Evolutionary conservation across 2,888 invertebrate species (phyloP), one percentile per base, ranked within the genome.

Genomic region (Cephalotes varians): DNA sequence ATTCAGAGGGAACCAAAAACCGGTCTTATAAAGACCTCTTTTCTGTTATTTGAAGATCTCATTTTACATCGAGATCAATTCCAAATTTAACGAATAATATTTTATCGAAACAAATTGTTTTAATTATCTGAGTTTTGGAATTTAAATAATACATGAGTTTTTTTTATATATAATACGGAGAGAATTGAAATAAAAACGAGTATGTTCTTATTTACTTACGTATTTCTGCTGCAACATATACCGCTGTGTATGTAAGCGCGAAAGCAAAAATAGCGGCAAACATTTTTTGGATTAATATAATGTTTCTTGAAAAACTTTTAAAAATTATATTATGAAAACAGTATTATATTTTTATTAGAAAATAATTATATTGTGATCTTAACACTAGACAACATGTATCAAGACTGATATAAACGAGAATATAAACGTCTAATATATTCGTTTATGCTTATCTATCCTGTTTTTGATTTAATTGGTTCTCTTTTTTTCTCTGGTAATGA

Each of bases 201-300:
- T 40, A 9, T 34, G 9, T 10, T 64, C 0, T 54, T 18, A 54
- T 54, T 21, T 54, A 71, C 71, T 71, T 54, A 71, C 71, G 71
- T 37, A 71, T 6, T 71, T 54, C 54, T 6, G 71, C 69, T 10
- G 34, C 18, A 25, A 37, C 6, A 25, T 37, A 15, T 12, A 6
- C 25, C 18, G 1, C 25, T 25, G 54, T n/a, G n/a, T n/a, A n/a
- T n/a, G n/a, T 12, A 51, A 71, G 18, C 1, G 3, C 54, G 10
- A 71, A 21, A 71, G 15, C 2, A 37, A 54, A 37, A 25, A 18
- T 0, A 21, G 18, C 10, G n/a, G 18, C 37, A 71, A 54, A 37
- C 71, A 71, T 71, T 18, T 64, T 54, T 54, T 1, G 2, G 31
- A 64, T 2, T 58, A n/a, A n/a, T 10, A 18, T 2, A n/a, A 1